A percentile compares a stretch with the other conserved stretches of the same genome.
Evolutionary conservation across 2,113 vertebrate genomes (phyloP).

Genomic region (Ctenomys sociabilis): DNA sequence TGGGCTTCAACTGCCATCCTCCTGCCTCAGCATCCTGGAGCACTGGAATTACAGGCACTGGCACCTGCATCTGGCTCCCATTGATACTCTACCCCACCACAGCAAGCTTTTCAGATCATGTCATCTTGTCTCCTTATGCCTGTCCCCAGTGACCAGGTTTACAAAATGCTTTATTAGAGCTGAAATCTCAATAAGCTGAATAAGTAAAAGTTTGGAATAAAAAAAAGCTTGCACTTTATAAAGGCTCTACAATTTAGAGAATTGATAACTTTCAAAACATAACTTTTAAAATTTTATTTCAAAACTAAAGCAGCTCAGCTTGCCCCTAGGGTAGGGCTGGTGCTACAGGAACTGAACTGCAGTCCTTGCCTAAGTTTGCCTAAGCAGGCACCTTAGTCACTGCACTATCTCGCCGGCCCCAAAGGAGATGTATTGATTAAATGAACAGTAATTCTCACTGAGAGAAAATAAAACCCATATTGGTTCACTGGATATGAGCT

Average conservation of each 20-base stretch:
- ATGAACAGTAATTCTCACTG: background rate
- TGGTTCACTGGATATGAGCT: background rate
- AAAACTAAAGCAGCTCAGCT: too few relatives aligned
- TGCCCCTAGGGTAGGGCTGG: too few relatives aligned
- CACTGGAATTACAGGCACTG: background rate
- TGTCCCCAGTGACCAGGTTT: background rate
- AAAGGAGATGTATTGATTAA: background rate
- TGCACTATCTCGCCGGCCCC: too few relatives aligned
- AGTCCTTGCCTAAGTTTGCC: too few relatives aligned
- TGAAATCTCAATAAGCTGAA: conserved; percentile 25
- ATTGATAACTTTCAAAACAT: conserved; percentile 15
- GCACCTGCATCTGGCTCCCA: background rate
- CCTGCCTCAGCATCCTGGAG: background rate
- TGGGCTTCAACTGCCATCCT: background rate
- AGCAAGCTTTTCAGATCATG: background rate
- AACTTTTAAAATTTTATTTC: too few relatives aligned
- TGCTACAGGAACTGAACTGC: too few relatives aligned
- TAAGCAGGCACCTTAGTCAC: too few relatives aligned
- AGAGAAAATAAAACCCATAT: background rate
- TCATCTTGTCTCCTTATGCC: background rate
- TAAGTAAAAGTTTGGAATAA: background rate
- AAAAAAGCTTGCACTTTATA: background rate
- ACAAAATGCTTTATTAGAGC: background rate
- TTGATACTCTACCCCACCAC: background rate
- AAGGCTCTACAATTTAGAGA: conserved; percentile 17